phyloP scores from a whole-genome alignment of 2,888 invertebrate species.

The Polydrusus tereticollis region DNA sequence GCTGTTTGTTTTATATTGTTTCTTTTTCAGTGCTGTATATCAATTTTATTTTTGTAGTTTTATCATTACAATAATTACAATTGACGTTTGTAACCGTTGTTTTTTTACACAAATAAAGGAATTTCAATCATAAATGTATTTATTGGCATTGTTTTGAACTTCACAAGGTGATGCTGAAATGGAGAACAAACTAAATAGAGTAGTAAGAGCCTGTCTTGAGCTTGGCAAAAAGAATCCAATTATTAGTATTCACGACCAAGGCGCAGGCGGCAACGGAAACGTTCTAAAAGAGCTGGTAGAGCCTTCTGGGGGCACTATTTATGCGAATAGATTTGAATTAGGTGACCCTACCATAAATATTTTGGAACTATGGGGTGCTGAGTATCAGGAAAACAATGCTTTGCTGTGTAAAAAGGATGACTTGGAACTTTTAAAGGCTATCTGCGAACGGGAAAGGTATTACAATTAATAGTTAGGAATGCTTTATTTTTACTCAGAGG shows the following conservation, averaged over 20 bases:
- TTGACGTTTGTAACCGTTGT: too few species aligned
- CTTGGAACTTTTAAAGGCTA: constrained; percentile 73
- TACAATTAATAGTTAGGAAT: constrained; percentile 62
- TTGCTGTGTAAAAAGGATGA: constrained; percentile 82
- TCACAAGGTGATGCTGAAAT: constrained; percentile 95
- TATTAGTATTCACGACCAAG: constrained; percentile 97
- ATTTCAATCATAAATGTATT: too few species aligned
- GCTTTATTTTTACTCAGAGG: neutral
- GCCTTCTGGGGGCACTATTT: constrained; percentile 93
- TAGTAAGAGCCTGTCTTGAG: constrained; percentile 93
- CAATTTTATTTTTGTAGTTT: too few species aligned
- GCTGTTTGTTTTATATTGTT: too few species aligned
- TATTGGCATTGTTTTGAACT: too few species aligned
- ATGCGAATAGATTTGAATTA: constrained; percentile 86
- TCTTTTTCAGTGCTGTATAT: too few species aligned
- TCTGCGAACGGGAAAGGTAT: constrained; percentile 84
- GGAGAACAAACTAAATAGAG: constrained; percentile 96
- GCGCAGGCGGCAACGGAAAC: constrained; percentile 98
- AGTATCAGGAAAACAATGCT: constrained; percentile 97
- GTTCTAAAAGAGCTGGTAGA: constrained; percentile 97
- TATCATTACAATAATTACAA: too few species aligned
- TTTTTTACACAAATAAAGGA: too few species aligned
- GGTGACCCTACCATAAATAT: constrained; percentile 96
- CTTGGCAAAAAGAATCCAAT: constrained; percentile 87
- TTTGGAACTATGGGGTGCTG: constrained; percentile 97